Conservation (phyloP, 2,797 vertebrate genomes). For the Pempheris klunzingeri region DNA sequence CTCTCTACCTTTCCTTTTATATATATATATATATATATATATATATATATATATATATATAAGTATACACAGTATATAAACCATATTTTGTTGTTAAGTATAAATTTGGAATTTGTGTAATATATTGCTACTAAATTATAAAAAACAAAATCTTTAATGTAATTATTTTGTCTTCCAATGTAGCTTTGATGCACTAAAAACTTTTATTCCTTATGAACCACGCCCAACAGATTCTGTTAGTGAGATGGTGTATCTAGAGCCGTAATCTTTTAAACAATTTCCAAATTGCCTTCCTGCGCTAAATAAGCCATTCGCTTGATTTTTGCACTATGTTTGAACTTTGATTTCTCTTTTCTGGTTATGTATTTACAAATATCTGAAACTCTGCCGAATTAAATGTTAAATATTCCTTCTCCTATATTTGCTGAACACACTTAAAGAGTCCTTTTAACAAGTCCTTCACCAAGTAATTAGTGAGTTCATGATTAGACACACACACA, state of each 20-base stretch:
- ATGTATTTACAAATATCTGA: slow-evolving; percentile 57
- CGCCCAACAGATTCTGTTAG: slow-evolving; percentile 66
- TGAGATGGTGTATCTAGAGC: slow-evolving; percentile 55
- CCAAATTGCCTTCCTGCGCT: slow-evolving; percentile 69
- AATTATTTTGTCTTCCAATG: slow-evolving; percentile 87
- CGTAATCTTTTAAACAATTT: slow-evolving; percentile 49
- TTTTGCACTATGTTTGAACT: slow-evolving; percentile 82
- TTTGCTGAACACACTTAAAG: slow-evolving; percentile 64
- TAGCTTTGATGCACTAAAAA: slow-evolving; percentile 89
- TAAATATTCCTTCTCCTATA: slow-evolving; percentile 54
- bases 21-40: slow-evolving; percentile 63
- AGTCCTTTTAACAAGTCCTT: slow-evolving; percentile 54
- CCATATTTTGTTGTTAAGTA: slow-evolving; percentile 82
- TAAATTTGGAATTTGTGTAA: slow-evolving; percentile 89
- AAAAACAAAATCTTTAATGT: slow-evolving; percentile 83
- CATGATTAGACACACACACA: slow-evolving; percentile 54
- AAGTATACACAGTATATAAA: slow-evolving; percentile 69
- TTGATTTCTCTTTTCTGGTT: slow-evolving; percentile 45
- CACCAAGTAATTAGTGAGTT: slow-evolving; percentile 35
- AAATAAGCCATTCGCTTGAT: slow-evolving; percentile 68
- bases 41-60: slow-evolving; percentile 62
- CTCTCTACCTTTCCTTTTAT: slow-evolving; percentile 68
- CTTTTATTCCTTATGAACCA: slow-evolving; percentile 80
- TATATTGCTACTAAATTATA: slow-evolving; percentile 90
- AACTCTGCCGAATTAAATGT: slow-evolving; percentile 51